These are phyloP conservation scores for Rhinogobio ventralis DNA, from an alignment of 2,797 vertebrate genomes.

Conservation along the genomic window DNA sequence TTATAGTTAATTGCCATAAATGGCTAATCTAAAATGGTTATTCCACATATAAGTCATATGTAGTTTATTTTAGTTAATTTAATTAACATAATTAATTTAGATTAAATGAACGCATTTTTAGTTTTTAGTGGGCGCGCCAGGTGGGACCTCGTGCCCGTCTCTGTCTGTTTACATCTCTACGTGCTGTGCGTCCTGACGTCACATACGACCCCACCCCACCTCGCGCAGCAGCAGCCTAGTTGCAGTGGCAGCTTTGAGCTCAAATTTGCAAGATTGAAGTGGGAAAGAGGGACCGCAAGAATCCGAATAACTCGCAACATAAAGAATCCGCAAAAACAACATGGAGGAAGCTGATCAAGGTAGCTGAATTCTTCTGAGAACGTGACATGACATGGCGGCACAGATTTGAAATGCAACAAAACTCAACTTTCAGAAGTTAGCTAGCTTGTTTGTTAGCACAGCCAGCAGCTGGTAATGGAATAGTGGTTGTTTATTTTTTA, in stretches of 20 bases:
- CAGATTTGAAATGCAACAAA: constrained; percentile 36
- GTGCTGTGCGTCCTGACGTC: constrained; percentile 73
- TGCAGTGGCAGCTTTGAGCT: constrained; percentile 69
- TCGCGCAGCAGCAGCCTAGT: constrained; percentile 68
- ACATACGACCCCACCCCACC: constrained; percentile 70
- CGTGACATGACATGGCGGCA: not conserved
- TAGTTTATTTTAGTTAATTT: not conserved
- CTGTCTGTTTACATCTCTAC: constrained; percentile 76
- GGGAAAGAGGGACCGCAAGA: constrained; percentile 45
- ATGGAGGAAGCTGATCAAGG: constrained; percentile 79
- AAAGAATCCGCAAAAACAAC: constrained; percentile 33
- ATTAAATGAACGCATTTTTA: not conserved
- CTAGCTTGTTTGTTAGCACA: constrained; percentile 54
- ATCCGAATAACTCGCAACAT: constrained; percentile 4
- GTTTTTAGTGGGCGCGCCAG: constrained; percentile 29
- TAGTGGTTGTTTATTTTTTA: not conserved
- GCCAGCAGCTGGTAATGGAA: constrained; percentile 47
- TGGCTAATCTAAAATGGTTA: not conserved
- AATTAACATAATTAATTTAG: not conserved
- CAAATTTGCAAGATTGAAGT: constrained; percentile 63
- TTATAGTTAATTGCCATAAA: not conserved
- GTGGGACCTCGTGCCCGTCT: constrained; percentile 72
- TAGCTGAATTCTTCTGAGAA: constrained; percentile 58
- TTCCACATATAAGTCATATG: not conserved
- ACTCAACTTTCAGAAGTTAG: constrained; percentile 65